Evolutionary conservation across 2,888 invertebrate genomes (phyloP), one percentile per base, ranked within the genome.

Genomic region (Ceraclea dissimilis): DNA sequence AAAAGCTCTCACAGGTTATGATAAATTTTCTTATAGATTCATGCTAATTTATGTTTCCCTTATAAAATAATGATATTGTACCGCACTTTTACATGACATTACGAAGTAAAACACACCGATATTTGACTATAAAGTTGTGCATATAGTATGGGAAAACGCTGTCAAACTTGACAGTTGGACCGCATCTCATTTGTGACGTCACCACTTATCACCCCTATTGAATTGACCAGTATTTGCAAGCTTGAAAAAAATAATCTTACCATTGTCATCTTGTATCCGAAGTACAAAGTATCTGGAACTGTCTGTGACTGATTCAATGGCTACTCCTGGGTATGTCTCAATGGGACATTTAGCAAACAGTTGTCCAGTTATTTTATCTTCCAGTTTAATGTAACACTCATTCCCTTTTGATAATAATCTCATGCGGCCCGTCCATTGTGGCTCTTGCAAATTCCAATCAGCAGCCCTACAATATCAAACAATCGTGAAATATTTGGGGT

Each of bases 361-460:
- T 70, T 93, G 93, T 47, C 97, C 96, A 62, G 85, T 81, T 57
- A 81, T 81, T 79, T 95, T 97, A 70, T 99, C 99, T 77, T 99
- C 99, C 53, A 99, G 75, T 74, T 97, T 96, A 64, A 99, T 84
- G 60, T 88, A 79, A 65, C 93, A 83, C 62, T 90, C 86, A 65
- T 89, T 89, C 51, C 90, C 93, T 75, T 92, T 91, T 2, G 92
- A 81, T 44, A 97, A 90, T 52, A 99, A 77, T 63, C 96, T 81
- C 86, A 99, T 86, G 62, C 99, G 83, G 18, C 99, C 98, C 20
- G 93, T 93, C 98, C 98, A 99, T 68, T 96, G 90, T n/a, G 99
- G 99, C 66, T 89, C 89, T 67, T 93, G 90, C 56, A 99, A 79
- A 76, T 94, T 97, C 99, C 99, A 99, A 74, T 99, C 99, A 50